Evolutionary conservation across 2,888 invertebrate species (phyloP), one percentile per base, ranked within the genome.

Genomic region (Metallyticus violacea): DNA sequence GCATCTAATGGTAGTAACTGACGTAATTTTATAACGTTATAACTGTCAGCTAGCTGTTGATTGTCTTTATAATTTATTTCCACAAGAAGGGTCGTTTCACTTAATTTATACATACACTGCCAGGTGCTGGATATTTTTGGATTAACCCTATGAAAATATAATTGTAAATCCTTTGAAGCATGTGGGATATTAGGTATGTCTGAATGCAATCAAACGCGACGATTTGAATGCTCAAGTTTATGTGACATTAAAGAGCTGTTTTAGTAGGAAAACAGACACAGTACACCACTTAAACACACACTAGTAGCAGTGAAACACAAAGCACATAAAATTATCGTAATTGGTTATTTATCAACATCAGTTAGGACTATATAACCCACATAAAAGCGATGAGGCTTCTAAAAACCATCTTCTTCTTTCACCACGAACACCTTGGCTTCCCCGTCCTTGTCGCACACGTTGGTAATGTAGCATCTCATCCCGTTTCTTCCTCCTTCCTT

Each of bases 291-390:
- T 62, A 62, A 62, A 62, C 40, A 9, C n/a, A n/a, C 40, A 15
- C 40, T 62, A 62, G 40, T 62, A 62, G 40, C 15, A 62, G 40
- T 62, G 40, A 62, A 62, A 62, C 40, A 82, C 76, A 83, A 77
- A 77, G 76, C 27, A 28, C 28, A 77, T 83, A 83, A 83, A 83
- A 83, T 83, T 77, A 83, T 40, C 28, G 25, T 77, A 83, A 83
- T 77, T 83, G 83, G 83, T 28, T 83, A 77, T 77, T 77, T 77
- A 77, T 83, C 28, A 77, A 28, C 83, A 81, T 81, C 81, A 81
- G 40, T 62, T 62, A 62, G 40, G 40, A 62, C 40, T 62, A 80
- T 28, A 30, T 81, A 81, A 81, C 81, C 40, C 30, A 77, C 83
- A 77, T 83, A 83, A 83, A 83, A 83, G n/a, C 77, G 83, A 77